Percentiles rank a stretch among this genome's conserved stretches.
phyloP scores from a whole-genome alignment of 2,888 invertebrate genomes.

The Lochmaea capreae region DNA sequence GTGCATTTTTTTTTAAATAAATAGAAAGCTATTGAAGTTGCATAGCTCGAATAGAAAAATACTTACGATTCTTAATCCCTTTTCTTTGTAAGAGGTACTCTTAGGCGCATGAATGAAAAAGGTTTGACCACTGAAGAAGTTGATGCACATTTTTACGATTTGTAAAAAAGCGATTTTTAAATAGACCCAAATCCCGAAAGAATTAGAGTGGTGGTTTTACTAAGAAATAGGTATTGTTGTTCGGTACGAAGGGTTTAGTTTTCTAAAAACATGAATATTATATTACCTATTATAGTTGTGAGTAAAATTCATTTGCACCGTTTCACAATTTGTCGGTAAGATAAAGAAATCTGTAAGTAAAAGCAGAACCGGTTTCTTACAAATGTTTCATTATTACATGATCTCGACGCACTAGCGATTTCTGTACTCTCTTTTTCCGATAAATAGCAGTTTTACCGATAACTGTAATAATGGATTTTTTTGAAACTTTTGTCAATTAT shows the following conservation, averaged over 20 bases:
- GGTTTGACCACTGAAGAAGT: conserved; percentile 59
- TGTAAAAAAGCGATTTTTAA: conserved; percentile 43
- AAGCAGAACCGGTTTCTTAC: too few relatives aligned
- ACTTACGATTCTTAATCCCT: conserved; percentile 52
- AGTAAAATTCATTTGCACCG: too few relatives aligned
- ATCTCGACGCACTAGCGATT: too few relatives aligned
- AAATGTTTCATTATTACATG: too few relatives aligned
- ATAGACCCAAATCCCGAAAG: conserved; percentile 29
- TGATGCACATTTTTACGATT: conserved; percentile 62
- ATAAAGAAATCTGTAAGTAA: too few relatives aligned
- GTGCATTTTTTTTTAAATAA: conserved; percentile 27
- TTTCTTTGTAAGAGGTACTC: conserved; percentile 57
- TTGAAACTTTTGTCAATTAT: too few relatives aligned
- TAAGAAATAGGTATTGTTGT: conserved; percentile 34
- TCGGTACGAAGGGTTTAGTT: conserved; percentile 7
- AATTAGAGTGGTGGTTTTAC: conserved; percentile 29
- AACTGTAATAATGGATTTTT: too few relatives aligned
- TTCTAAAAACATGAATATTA: not conserved
- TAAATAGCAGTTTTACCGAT: too few relatives aligned
- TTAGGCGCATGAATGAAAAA: conserved; percentile 57
- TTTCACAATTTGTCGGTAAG: too few relatives aligned
- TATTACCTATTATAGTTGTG: too few relatives aligned
- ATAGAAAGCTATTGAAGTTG: conserved; percentile 19
- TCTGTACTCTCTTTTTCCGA: too few relatives aligned
- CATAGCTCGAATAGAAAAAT: conserved; percentile 34